These are phyloP conservation scores for Diabrotica undecimpunctata DNA, from an alignment of 1,140 invertebrate species.

Conservation along the genomic window DNA sequence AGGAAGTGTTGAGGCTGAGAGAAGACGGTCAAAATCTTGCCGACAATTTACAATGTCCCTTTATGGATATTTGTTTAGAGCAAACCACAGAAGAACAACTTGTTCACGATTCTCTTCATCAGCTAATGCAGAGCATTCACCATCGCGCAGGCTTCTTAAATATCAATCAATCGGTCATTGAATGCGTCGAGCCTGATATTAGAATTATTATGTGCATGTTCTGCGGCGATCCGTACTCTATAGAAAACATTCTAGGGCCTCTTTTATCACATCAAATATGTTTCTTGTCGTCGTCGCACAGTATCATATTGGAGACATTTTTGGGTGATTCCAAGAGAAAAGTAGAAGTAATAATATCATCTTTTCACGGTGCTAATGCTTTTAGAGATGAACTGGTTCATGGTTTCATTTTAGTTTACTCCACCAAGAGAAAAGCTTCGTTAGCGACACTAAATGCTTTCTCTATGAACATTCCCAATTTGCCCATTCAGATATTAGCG, in stretches of 20 bases:
- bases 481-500: conserved; percentile 92
- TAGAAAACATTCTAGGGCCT: conserved; percentile 86
- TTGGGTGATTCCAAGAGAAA: conserved; percentile 83
- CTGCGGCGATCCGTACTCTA: conserved; percentile 91
- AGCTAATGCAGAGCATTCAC: conserved; percentile 72
- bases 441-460: conserved; percentile 90
- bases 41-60: conserved; percentile 83
- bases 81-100: conserved; percentile 60
- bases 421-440: conserved; percentile 91
- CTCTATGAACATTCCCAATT: conserved; percentile 88
- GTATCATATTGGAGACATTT: conserved; percentile 86
- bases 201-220: conserved; percentile 94
- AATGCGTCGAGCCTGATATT: conserved; percentile 81
- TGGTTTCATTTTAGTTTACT: conserved; percentile 94
- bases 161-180: conserved; percentile 71
- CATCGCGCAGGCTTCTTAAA: conserved; percentile 66
- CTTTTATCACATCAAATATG: conserved; percentile 84
- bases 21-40: conserved; percentile 88
- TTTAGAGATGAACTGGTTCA: conserved; percentile 91
- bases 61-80: conserved; percentile 75
- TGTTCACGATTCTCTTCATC: conserved; percentile 70
- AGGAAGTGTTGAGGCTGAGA: conserved; percentile 74
- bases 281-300: conserved; percentile 80
- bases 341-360: conserved; percentile 91
- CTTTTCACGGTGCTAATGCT: conserved; percentile 90